Conservation (phyloP, 2,113 vertebrate genomes). For the Bos javanicus region DNA sequence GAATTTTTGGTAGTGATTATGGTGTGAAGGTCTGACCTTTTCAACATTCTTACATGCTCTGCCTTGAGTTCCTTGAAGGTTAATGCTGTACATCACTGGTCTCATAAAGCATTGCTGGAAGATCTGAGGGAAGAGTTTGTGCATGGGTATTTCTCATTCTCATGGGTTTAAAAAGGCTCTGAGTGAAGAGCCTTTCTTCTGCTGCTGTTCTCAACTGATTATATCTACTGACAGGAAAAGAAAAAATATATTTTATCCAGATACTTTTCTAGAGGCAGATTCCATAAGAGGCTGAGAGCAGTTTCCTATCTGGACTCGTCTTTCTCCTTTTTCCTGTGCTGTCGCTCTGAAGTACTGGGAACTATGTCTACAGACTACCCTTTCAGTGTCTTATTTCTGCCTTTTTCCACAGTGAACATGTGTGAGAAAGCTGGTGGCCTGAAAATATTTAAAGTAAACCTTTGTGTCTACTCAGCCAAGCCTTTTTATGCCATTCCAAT, state of each 20-base stretch:
- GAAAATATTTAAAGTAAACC: conserved; percentile 18
- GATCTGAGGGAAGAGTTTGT: neutral
- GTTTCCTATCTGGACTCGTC: neutral
- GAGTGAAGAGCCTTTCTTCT: neutral
- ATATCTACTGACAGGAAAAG: neutral
- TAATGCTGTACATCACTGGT: conserved; percentile 16
- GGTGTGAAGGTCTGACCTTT: conserved; percentile 33
- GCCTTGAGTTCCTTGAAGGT: conserved; percentile 20
- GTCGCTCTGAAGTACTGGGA: neutral
- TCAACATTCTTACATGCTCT: conserved; percentile 9
- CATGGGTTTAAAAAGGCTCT: neutral
- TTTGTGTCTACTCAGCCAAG: neutral
- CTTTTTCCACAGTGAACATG: neutral
- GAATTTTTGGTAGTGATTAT: conserved; percentile 36
- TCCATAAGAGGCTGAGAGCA: neutral
- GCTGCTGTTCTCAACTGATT: neutral
- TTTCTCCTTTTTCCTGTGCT: neutral
- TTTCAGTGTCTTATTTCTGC: neutral
- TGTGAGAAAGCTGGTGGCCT: neutral
- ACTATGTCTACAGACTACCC: too few relatives aligned
- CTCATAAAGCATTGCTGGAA: neutral
- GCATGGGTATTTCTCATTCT: neutral
- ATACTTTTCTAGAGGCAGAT: neutral
- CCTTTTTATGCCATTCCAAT: neutral
- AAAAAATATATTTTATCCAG: neutral